Conservation (phyloP, 92 coral and sea anemone species). For the Chrysogorgia sp. region DNA sequence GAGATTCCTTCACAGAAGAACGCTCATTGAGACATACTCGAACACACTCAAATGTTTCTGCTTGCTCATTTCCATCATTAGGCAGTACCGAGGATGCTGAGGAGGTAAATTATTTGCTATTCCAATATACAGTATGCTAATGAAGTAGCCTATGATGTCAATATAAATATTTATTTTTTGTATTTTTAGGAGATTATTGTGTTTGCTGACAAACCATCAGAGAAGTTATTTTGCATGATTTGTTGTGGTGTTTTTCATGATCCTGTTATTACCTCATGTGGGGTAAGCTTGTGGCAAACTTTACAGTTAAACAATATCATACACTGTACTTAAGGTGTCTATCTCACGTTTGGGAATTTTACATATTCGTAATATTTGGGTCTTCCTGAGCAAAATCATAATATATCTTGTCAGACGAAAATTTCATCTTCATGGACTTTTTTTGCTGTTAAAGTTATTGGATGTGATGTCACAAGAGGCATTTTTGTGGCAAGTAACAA, state of each 20-base stretch:
- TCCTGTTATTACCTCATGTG: constrained; percentile 98
- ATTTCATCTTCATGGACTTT: too few relatives aligned
- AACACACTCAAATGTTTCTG: constrained; percentile 31
- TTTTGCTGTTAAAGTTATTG: too few relatives aligned
- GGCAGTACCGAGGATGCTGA: constrained; percentile 16
- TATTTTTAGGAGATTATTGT: constrained; percentile 74
- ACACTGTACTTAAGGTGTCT: too few relatives aligned
- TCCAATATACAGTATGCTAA: too few relatives aligned
- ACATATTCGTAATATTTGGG: too few relatives aligned
- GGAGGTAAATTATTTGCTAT: not conserved
- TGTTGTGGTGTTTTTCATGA: constrained; percentile 91
- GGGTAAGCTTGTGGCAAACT: constrained; percentile 66
- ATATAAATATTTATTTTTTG: constrained; percentile 3
- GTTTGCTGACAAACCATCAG: constrained; percentile 94
- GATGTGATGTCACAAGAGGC: too few relatives aligned
- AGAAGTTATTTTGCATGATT: constrained; percentile 83
- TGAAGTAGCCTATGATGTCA: too few relatives aligned
- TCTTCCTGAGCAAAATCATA: too few relatives aligned
- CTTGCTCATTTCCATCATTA: constrained; percentile 37
- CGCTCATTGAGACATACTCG: constrained; percentile 9
- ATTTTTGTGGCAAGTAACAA: too few relatives aligned
- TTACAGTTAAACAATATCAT: too few relatives aligned
- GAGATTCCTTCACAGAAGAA: constrained; percentile 20
- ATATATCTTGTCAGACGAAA: too few relatives aligned
- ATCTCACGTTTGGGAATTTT: too few relatives aligned